Evolutionary conservation across 2,888 invertebrate genomes (phyloP).

Genomic region (Luffia ferchaultella): DNA sequence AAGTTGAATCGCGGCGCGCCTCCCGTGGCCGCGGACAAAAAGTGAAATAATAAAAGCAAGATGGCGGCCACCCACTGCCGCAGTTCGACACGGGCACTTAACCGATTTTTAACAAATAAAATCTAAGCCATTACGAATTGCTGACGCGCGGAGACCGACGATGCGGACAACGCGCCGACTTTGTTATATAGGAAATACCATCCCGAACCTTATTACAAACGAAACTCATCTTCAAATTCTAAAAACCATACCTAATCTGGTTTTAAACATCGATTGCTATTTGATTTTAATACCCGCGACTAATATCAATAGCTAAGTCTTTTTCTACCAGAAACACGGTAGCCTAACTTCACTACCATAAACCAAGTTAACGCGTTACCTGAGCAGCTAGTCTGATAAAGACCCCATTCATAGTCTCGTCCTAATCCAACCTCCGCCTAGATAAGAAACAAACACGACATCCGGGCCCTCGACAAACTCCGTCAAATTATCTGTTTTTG

Average conservation of each 20-base stretch:
- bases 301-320: too few species aligned
- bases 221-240: too few species aligned
- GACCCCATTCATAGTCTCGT: slow-evolving; percentile 31
- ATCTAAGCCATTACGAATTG: slow-evolving; percentile 65
- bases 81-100: slow-evolving; percentile 65
- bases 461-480: slow-evolving; percentile 45
- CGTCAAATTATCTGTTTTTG: slow-evolving; percentile 16
- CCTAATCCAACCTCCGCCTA: slow-evolving; percentile 25
- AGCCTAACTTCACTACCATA: too few species aligned
- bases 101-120: slow-evolving; percentile 68
- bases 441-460: slow-evolving; percentile 40
- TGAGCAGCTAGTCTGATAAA: slow-evolving; percentile 33
- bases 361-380: slow-evolving; percentile 20
- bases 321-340: too few species aligned
- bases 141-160: slow-evolving; percentile 33
- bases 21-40: slow-evolving; percentile 56
- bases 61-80: slow-evolving; percentile 61
- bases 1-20: slow-evolving; percentile 55
- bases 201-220: too few species aligned
- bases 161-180: slow-evolving; percentile 13
- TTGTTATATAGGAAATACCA: background rate
- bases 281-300: too few species aligned
- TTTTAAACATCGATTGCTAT: too few species aligned
- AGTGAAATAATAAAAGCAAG: slow-evolving; percentile 54
- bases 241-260: too few species aligned